Base-by-base conservation (phyloP, 2,888 invertebrate species). In the Lagria hirta region DNA sequence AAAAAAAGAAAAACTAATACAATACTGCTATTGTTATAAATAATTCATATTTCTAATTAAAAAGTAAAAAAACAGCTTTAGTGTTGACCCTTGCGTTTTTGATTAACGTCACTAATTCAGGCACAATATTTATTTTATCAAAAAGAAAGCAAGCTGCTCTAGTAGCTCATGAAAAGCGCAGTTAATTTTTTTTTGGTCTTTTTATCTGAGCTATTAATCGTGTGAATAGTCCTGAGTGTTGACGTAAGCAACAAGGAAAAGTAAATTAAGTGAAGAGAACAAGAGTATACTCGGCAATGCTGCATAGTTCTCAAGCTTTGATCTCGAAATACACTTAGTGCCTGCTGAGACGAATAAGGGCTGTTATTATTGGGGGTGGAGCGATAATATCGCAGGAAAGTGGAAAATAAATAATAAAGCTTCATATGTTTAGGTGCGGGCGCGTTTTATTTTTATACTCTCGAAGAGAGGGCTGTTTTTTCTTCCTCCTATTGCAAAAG, bases 251-350 rank as follows among this genome's bases (percentile, higher is more conserved):
- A n/a, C n/a, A n/a, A 43, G 34, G 28, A 42, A 33, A 33, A 41
- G 41, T 38, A 44, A 44, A 44, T 44, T 44, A 44, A 44, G 44
- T 44, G 44, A 33, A 33, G 44, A 38, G 38, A 29, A n/a, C n/a
- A n/a, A n/a, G 35, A 27, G 35, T 34, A 32, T 38, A 32, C 40
- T 13, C 12, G 38, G 40, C 34, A 28, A 20, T 20, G 23, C 26
- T 37, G 29, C 34, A 48, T 44, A 48, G 56, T 61, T 57, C 57
- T 54, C 54, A 48, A 52, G 58, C 62, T 70, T 70, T 70, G 70
- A 70, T 70, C 70, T 68, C 65, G 58, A 70, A 70, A 70, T 61
- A 69, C 70, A 70, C 70, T 70, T 69, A 70, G 62, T 66, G 62
- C 70, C 70, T 60, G 70, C 70, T 69, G 70, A 41, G 69, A 56